Percentiles rank a stretch among this genome's conserved stretches.
phyloP scores from a whole-genome alignment of 2,797 vertebrate species.

The Chrysocyon brachyurus region DNA sequence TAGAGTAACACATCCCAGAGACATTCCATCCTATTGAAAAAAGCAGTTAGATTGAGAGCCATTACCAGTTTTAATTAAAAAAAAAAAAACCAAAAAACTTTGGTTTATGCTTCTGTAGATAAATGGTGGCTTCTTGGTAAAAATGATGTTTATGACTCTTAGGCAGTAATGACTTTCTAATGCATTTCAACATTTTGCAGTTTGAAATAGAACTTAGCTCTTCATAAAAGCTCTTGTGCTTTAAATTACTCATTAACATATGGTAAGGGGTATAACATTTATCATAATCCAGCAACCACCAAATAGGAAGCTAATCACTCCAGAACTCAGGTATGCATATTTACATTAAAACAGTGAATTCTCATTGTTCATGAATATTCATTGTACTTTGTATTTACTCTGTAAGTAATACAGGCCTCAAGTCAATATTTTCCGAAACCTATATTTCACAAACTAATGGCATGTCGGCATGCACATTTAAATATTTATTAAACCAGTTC shows the following conservation, averaged over 20 bases:
- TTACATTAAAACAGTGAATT: slow-evolving; percentile 67
- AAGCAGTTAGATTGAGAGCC: slow-evolving; percentile 11
- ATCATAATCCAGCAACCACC: background rate
- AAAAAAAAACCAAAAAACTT: background rate
- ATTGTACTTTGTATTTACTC: slow-evolving; percentile 64
- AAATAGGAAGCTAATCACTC: slow-evolving; percentile 44
- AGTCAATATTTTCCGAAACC: slow-evolving; percentile 72
- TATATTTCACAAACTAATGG: slow-evolving; percentile 62
- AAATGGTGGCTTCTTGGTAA: slow-evolving; percentile 29
- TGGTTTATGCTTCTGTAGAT: slow-evolving; percentile 21
- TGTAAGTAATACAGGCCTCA: slow-evolving; percentile 51
- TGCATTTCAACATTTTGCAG: slow-evolving; percentile 36
- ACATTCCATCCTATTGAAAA: slow-evolving; percentile 38
- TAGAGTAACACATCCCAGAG: background rate
- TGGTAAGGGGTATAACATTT: slow-evolving; percentile 30
- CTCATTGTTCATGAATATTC: slow-evolving; percentile 68
- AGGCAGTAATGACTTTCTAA: slow-evolving; percentile 14
- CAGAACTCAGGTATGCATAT: slow-evolving; percentile 49
- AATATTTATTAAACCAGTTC: slow-evolving; percentile 66
- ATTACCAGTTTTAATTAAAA: background rate
- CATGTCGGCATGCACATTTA: slow-evolving; percentile 50
- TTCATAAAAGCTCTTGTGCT: slow-evolving; percentile 16
- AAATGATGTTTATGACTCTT: slow-evolving; percentile 42
- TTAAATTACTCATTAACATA: slow-evolving; percentile 51
- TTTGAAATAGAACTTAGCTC: slow-evolving; percentile 48